phyloP scores from a whole-genome alignment of 2,888 invertebrate genomes.

The Masnerella sp. region DNA sequence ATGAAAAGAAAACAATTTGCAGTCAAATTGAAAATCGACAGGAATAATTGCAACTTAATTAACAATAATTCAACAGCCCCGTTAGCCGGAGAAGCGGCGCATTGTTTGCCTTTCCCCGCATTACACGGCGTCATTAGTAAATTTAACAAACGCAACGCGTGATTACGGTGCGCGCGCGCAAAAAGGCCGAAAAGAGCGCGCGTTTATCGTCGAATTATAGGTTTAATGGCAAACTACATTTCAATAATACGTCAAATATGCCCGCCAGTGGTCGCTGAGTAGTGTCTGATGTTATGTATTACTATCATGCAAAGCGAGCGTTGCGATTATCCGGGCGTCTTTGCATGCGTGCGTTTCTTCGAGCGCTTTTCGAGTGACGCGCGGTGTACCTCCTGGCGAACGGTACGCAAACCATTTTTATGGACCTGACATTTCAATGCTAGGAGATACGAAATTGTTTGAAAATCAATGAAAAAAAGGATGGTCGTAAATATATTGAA shows the following conservation, averaged over 20 bases:
- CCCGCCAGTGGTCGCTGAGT: slow-evolving; percentile 33
- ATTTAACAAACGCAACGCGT: slow-evolving; percentile 25
- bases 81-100: slow-evolving; percentile 6
- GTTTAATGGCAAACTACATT: slow-evolving; percentile 48
- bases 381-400: slow-evolving; percentile 1
- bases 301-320: slow-evolving; percentile 40
- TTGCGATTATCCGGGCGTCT: slow-evolving; percentile 28
- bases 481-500: too few species aligned
- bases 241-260: slow-evolving; percentile 50
- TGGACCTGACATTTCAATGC: too few species aligned
- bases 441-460: too few species aligned
- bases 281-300: slow-evolving; percentile 23
- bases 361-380: slow-evolving; percentile 19
- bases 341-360: slow-evolving; percentile 26
- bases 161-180: slow-evolving; percentile 4
- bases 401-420: too few species aligned
- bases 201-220: slow-evolving; percentile 41
- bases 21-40: slow-evolving; percentile 9
- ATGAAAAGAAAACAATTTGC: too few species aligned
- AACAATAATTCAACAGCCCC: slow-evolving; percentile 2
- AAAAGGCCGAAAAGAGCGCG: slow-evolving; percentile 9
- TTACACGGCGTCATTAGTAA: slow-evolving; percentile 23
- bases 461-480: too few species aligned
- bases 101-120: slow-evolving; percentile 24
- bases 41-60: slow-evolving; percentile 1